Evolutionary conservation across 1,140 invertebrate genomes (phyloP), one percentile per base, ranked within the genome.

Genomic region (Brachionus paranguensis): DNA sequence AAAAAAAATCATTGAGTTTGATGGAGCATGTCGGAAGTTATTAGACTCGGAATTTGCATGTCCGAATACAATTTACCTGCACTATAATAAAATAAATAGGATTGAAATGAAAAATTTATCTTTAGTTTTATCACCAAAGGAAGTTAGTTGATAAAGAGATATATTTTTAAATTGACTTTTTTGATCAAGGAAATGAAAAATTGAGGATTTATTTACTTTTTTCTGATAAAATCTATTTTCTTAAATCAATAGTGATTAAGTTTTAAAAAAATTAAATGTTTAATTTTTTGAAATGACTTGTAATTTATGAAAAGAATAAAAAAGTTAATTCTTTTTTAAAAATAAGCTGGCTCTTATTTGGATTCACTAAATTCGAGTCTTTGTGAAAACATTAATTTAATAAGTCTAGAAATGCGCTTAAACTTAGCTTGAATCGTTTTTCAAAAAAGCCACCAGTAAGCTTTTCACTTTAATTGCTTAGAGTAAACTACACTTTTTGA

Each of bases 321-420:
- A 33, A 60, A 60, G 3, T 20, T 60, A 60, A 60, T 20, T 20
- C n/a, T 4, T 24, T 60, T 20, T 55, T 55, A 7, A 20, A 24
- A 60, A 1, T n/a, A 60, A 60, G n/a, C 17, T 41, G 8, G n/a
- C 14, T 72, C 1, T 41, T 72, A 24, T 17, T 72, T 10, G 33
- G 68, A 72, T 43, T 72, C 41, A 68, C 4, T 68, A 68, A n/a
- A 68, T 72, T 72, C 20, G 37, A 72, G 68, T 43, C 33, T 72
- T 72, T 41, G 68, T 72, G 68, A 72, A 68, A 72, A 72, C 68
- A 72, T 72, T 72, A 72, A 43, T 72, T 72, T 72, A 72, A 72
- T 72, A 72, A 72, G 41, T 20, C 37, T 41, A 72, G 68, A 68
- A 68, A 33, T 68, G 33, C 12, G 33, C 17, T 14, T 68, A 68